Conservation (phyloP, 2,888 invertebrate genomes). For the Rhagonycha lutea region DNA sequence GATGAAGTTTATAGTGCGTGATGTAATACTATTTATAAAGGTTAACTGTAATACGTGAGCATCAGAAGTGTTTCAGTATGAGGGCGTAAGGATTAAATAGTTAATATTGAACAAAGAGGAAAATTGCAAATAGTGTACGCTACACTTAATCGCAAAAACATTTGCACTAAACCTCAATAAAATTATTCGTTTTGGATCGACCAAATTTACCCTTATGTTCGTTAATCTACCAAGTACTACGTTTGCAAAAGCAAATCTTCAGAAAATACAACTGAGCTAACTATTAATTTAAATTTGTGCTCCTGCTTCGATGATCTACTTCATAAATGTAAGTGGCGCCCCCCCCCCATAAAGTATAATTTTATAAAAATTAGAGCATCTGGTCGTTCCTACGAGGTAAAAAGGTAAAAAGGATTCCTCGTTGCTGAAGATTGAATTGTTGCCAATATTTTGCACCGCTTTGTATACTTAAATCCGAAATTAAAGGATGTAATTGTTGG, state of each 20-base stretch:
- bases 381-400: no score
- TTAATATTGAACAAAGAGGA: background rate
- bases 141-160: background rate
- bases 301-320: no score
- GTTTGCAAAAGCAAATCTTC: background rate
- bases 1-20: conserved; percentile 25
- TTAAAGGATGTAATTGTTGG: no score
- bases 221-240: background rate
- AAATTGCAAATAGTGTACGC: background rate
- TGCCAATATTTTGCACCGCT: no score
- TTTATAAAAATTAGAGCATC: no score
- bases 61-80: background rate
- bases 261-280: background rate
- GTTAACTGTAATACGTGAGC: conserved; percentile 12
- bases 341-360: no score
- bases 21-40: conserved; percentile 21
- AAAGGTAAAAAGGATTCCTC: no score
- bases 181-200: background rate
- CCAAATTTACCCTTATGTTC: no score
- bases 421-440: no score
- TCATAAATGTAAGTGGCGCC: no score
- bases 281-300: no score
- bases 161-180: background rate
- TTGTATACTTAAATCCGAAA: no score
- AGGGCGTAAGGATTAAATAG: background rate